Conservation (phyloP, 2,888 invertebrate genomes). For the Conomelus anceps region DNA sequence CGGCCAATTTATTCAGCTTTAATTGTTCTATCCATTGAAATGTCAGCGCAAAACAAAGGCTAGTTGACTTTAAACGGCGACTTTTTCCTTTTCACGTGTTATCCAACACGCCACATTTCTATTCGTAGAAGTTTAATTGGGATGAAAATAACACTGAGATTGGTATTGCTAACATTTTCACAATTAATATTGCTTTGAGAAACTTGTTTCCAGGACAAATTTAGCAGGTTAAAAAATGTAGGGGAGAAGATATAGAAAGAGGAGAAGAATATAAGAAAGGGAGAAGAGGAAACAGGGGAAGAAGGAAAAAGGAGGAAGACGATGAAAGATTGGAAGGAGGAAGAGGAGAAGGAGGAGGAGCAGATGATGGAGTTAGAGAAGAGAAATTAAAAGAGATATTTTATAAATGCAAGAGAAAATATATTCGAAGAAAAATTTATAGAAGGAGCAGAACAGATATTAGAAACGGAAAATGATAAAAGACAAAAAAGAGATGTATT, state of each 20-base stretch:
- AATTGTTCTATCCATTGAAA: background rate
- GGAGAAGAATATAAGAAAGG: background rate
- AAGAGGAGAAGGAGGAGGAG: background rate
- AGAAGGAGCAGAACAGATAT: too few relatives aligned
- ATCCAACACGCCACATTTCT: background rate
- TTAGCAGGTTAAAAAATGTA: too few relatives aligned
- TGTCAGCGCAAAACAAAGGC: background rate
- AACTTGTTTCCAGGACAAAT: background rate
- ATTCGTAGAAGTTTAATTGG: background rate
- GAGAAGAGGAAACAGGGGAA: background rate
- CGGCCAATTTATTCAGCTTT: background rate
- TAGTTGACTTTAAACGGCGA: background rate
- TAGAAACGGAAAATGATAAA: too few relatives aligned
- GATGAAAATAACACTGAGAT: background rate
- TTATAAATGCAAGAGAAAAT: background rate
- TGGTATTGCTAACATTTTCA: background rate
- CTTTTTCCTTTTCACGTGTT: background rate
- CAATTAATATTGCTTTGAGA: background rate
- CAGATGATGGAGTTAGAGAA: background rate
- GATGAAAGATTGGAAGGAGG: background rate
- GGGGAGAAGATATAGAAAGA: too few relatives aligned
- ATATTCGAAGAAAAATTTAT: background rate
- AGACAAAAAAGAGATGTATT: too few relatives aligned
- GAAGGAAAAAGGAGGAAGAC: background rate
- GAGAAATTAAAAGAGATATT: background rate